Percentiles rank a stretch among this genome's conserved stretches.
Conservation (phyloP, 2,113 vertebrate genomes). For the Nannospalax galili region DNA sequence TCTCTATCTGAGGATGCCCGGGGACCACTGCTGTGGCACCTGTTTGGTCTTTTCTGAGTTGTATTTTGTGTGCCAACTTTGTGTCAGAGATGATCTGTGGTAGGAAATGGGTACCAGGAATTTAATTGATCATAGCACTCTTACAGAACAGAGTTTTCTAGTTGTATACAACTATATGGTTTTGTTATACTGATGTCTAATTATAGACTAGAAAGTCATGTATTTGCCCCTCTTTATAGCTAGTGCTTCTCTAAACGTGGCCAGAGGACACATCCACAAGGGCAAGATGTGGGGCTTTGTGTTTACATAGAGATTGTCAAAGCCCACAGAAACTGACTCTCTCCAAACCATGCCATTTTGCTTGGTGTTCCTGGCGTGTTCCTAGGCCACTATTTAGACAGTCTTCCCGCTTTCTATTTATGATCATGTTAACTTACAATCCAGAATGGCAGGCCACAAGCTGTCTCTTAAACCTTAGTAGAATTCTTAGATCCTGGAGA, state of each 20-base stretch:
- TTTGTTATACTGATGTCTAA: background rate
- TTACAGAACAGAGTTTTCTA: too few relatives aligned
- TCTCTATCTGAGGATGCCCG: background rate
- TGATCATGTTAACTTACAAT: background rate
- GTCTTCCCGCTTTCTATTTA: background rate
- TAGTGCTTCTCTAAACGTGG: background rate
- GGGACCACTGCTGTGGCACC: background rate
- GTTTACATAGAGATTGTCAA: background rate
- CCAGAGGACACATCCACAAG: background rate
- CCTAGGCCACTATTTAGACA: background rate
- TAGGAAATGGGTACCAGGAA: background rate
- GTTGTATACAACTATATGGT: background rate
- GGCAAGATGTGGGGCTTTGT: background rate
- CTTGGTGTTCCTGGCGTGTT: background rate
- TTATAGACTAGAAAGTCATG: background rate
- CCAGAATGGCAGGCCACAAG: background rate
- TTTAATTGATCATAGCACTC: background rate
- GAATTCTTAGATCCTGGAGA: background rate
- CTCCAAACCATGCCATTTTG: background rate
- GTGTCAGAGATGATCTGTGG: background rate
- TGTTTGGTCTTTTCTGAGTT: background rate
- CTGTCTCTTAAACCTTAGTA: background rate
- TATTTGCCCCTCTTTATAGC: background rate
- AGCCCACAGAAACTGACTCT: background rate
- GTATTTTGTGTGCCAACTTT: background rate